A percentile compares a stretch with the other conserved stretches of the same genome.
These are phyloP conservation scores for Anguilla megastoma DNA, from an alignment of 2,797 vertebrate genomes.

Conservation along the genomic window DNA sequence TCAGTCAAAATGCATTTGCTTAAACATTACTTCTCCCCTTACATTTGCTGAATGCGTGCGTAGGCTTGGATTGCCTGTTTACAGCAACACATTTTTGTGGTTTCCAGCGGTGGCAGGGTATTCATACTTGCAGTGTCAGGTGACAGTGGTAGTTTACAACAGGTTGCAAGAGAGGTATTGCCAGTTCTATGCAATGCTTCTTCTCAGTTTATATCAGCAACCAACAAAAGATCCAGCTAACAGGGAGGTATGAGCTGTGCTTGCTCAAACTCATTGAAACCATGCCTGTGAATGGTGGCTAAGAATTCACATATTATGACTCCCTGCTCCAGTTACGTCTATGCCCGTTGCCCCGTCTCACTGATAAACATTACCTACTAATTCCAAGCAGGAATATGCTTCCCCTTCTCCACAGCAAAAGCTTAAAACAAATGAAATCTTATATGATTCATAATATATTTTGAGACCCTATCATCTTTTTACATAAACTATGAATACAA, in stretches of 20 bases:
- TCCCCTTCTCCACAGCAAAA: not conserved
- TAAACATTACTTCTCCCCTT: not conserved
- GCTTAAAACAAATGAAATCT: no score
- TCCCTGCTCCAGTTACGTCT: not conserved
- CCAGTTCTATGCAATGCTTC: not conserved
- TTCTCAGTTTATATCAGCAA: not conserved
- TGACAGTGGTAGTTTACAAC: not conserved
- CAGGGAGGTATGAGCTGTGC: not conserved
- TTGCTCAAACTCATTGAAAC: not conserved
- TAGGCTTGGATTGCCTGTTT: not conserved
- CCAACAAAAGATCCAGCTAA: not conserved
- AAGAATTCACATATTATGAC: not conserved
- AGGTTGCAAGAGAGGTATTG: not conserved
- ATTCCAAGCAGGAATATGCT: not conserved
- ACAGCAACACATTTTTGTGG: not conserved
- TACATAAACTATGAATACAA: not conserved
- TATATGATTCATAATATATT: not conserved
- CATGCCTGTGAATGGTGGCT: not conserved
- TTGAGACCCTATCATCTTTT: not conserved
- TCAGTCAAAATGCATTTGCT: not conserved
- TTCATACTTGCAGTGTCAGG: not conserved
- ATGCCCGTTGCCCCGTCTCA: not conserved
- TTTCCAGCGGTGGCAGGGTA: not conserved
- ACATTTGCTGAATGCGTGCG: not conserved
- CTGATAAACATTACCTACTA: not conserved